These are phyloP conservation scores for Lithodes maja DNA, from an alignment of 2,888 invertebrate genomes.

Conservation along the genomic window DNA sequence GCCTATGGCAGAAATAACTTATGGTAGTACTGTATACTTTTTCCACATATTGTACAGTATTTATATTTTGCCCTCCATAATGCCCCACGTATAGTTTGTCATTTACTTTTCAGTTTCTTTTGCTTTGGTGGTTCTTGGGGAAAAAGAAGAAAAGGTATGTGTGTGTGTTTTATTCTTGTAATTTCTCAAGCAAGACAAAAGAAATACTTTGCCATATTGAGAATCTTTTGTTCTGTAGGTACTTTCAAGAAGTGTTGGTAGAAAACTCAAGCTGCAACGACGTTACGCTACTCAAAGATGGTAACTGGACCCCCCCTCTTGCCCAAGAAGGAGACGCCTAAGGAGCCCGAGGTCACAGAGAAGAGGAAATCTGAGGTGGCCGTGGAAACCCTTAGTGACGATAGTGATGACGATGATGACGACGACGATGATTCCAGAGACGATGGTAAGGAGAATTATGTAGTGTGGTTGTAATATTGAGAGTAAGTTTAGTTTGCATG, in stretches of 20 bases:
- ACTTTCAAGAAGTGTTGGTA: constrained; percentile 81
- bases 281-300: constrained; percentile 70
- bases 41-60: too few species aligned
- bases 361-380: constrained; percentile 69
- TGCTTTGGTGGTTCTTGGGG: too few species aligned
- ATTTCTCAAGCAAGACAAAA: too few species aligned
- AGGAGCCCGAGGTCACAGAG: constrained; percentile 63
- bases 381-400: constrained; percentile 69
- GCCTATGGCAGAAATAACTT: too few species aligned
- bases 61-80: too few species aligned
- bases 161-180: too few species aligned
- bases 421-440: constrained; percentile 34
- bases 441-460: constrained; percentile 44
- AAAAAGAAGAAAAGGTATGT: too few species aligned
- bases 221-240: constrained; percentile 47
- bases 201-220: too few species aligned
- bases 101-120: too few species aligned
- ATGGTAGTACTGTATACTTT: too few species aligned
- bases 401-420: constrained; percentile 60
- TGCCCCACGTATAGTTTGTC: too few species aligned
- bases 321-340: constrained; percentile 65
- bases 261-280: constrained; percentile 65
- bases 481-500: neutral
- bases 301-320: constrained; percentile 70
- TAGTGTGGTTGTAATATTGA: neutral